Evolutionary conservation across 2,797 vertebrate genomes (phyloP), one percentile per base, ranked within the genome.

Genomic region (Pangasius djambal): DNA sequence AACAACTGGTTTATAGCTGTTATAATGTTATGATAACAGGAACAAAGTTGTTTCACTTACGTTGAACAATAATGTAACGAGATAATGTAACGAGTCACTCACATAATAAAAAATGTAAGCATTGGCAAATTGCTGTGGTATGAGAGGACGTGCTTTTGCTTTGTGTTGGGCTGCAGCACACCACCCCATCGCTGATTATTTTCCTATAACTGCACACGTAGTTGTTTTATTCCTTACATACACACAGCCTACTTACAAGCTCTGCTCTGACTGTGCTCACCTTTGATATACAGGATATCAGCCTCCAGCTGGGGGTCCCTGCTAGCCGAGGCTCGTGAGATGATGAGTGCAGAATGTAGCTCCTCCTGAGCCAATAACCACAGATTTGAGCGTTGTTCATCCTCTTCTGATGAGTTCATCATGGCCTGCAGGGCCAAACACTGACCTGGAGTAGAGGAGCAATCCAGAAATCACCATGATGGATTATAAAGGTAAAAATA

Each of bases 221-320:
- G 31, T 10, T 81, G 31, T 81, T 55, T 55, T 4, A 12, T 34
- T 81, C 31, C n/a, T 6, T 37, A 25, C 0, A 59, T 20, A 59
- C 40, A 59, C 55, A 40, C 78, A 25, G 37, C 7, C 15, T 70
- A 0, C 28, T 9, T 44, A 59, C 3, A 55, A 67, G 1, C 61
- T 70, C 18, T 89, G 34, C 16, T 50, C 13, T n/a, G 34, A 28
- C 20, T 16, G n/a, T 28, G 65, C 90, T 92, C 91, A 97, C 96
- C 97, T 95, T 95, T 96, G 85, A 94, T 95, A 92, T 96, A 97
- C 40, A 97, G 95, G 59, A 97, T 92, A 90, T 97, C 96, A 22
- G 95, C 95, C 94, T 97, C 95, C 87, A 97, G 90, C 85, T 96
- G 94, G 20, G 78, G 0, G 65, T 96, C 94, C 92, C 92, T 93